Evolutionary conservation across 2,888 invertebrate genomes (phyloP).

Genomic region (Caenorhabditis plicata): DNA sequence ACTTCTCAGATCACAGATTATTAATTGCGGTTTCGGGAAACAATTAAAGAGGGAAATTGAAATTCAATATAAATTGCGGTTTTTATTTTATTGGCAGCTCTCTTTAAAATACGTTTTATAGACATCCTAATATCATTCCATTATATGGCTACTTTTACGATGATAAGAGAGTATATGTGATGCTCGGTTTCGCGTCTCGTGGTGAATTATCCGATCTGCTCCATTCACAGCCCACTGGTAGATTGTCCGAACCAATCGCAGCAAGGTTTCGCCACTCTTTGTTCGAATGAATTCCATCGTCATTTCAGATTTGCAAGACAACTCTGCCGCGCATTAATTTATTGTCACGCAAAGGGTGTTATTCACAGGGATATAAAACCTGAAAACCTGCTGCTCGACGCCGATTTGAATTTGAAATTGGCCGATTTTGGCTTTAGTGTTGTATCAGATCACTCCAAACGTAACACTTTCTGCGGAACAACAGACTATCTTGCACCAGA

Average conservation of each 20-base stretch:
- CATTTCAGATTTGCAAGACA: conserved; percentile 63
- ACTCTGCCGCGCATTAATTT: conserved; percentile 63
- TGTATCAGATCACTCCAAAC: conserved; percentile 53
- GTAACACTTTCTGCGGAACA: conserved; percentile 63
- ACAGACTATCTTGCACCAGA: conserved; percentile 71
- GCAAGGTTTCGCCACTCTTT: conserved; percentile 62
- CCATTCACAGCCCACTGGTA: conserved; percentile 38
- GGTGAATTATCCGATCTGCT: conserved; percentile 65
- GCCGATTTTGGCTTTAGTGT: conserved; percentile 67
- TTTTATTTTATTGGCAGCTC: too few species aligned
- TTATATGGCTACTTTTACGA: conserved; percentile 66
- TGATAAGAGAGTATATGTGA: conserved; percentile 64
- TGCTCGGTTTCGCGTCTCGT: conserved; percentile 65
- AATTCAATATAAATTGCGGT: conserved; percentile 76
- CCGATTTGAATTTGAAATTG: conserved; percentile 64
- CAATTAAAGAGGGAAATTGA: conserved; percentile 94
- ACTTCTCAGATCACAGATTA: conserved; percentile 84
- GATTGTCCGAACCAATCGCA: conserved; percentile 61
- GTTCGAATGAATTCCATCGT: conserved; percentile 7
- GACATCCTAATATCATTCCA: conserved; percentile 66
- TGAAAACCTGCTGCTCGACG: conserved; percentile 63
- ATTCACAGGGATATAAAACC: conserved; percentile 65
- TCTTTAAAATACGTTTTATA: conserved; percentile 13
- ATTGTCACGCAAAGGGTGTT: conserved; percentile 65
- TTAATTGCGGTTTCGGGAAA: conserved; percentile 83